Conservation (phyloP, 2,888 invertebrate species). For the Polylopha cassiicola region DNA sequence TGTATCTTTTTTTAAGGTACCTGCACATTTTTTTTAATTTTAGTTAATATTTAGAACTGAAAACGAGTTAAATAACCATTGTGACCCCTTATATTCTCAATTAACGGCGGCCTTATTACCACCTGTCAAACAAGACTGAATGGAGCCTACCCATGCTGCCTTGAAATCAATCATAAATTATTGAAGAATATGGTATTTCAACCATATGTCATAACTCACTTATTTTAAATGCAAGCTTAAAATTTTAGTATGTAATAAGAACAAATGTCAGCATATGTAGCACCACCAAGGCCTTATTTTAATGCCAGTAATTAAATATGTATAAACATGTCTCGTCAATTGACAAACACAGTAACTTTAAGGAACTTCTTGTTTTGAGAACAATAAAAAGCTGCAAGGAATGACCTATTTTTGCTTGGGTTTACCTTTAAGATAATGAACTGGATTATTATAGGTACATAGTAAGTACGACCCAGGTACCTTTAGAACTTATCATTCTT, state of each 20-base stretch:
- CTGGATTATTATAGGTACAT: too few relatives aligned
- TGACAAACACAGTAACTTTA: too few relatives aligned
- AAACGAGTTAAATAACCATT: slow-evolving; percentile 17
- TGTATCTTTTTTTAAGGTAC: too few relatives aligned
- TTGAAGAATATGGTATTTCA: slow-evolving; percentile 4
- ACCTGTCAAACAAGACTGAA: slow-evolving; percentile 8
- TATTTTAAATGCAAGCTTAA: slow-evolving; percentile 11
- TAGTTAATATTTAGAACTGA: too few relatives aligned
- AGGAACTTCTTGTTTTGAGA: too few relatives aligned
- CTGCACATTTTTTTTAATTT: too few relatives aligned
- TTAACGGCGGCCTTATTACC: slow-evolving; percentile 10
- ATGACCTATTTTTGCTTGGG: too few relatives aligned
- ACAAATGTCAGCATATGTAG: slow-evolving; percentile 48
- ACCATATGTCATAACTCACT: slow-evolving; percentile 10
- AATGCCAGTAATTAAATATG: slow-evolving; percentile 24
- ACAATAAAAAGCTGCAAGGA: too few relatives aligned
- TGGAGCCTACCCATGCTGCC: slow-evolving; percentile 19
- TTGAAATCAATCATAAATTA: slow-evolving; percentile 23
- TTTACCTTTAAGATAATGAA: too few relatives aligned
- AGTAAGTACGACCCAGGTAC: too few relatives aligned
- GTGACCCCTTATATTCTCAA: slow-evolving; percentile 14
- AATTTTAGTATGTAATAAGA: slow-evolving; percentile 3
- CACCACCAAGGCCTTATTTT: slow-evolving; percentile 38
- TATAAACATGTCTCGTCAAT: neutral
- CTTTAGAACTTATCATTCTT: too few relatives aligned